Conservation (phyloP, 2,113 vertebrate genomes). For the Alligator mississippiensis region DNA sequence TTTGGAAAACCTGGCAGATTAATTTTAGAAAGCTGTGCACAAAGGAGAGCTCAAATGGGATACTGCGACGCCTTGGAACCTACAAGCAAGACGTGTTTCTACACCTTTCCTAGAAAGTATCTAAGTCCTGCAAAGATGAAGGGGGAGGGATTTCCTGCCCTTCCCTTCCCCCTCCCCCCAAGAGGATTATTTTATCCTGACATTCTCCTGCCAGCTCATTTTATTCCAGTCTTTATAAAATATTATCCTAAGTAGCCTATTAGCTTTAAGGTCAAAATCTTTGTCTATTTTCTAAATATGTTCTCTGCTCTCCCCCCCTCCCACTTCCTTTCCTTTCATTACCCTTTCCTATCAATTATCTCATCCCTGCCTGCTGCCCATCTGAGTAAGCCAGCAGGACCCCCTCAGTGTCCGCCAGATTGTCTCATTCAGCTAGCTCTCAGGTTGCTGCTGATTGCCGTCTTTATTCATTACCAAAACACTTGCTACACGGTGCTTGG, state of each 20-base stretch:
- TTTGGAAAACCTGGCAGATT: neutral
- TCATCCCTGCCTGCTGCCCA: constrained; percentile 75
- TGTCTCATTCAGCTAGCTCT: constrained; percentile 73
- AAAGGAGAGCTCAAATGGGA: neutral
- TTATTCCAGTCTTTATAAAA: constrained; percentile 61
- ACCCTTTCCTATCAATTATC: constrained; percentile 77
- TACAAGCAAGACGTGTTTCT: rapidly evolving
- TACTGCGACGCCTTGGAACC: neutral
- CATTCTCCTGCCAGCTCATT: constrained; percentile 60
- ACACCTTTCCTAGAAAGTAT: constrained; percentile 21
- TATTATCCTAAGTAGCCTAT: constrained; percentile 70
- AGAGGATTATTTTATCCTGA: constrained; percentile 43
- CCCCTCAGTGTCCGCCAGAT: constrained; percentile 71
- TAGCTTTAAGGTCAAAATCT: constrained; percentile 76
- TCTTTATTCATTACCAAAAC: constrained; percentile 78
- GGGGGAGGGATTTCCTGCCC: constrained; percentile 1
- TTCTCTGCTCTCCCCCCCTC: constrained; percentile 6
- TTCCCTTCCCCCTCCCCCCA: neutral
- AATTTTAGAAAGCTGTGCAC: neutral
- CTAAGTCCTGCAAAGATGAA: neutral
- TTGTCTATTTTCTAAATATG: constrained; percentile 70
- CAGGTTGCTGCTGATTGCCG: constrained; percentile 73
- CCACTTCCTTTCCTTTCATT: constrained; percentile 73
- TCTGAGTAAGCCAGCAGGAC: constrained; percentile 69
- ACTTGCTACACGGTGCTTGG: constrained; percentile 68